Evolutionary conservation across 2,113 vertebrate genomes (phyloP), one percentile per base, ranked within the genome.

Genomic region (Oryzias melastigma): DNA sequence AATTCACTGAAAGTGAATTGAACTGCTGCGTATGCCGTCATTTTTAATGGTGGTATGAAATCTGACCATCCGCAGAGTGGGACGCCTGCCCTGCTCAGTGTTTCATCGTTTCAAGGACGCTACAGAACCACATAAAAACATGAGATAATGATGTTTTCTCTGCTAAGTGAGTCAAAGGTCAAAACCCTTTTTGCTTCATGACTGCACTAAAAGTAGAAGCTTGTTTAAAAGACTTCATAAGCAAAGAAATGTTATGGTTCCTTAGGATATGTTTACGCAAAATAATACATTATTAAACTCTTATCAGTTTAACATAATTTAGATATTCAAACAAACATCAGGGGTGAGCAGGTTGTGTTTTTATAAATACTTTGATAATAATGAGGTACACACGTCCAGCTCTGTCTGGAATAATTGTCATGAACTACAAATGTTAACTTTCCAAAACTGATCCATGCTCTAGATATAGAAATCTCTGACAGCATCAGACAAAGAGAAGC

Each of bases 101-200:
- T 15, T 60, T 14, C 54, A 22, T 5, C 47, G 40, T 8, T 62
- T 52, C 59, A 71, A 73, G 76, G 72, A 58, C 65, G 16, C 6
- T 13, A 0, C 1, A 56, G 16, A 50, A 56, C 41, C 41, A 55
- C 58, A 51, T 43, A 25, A 59, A 57, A 73, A 70, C 49, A 52
- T 0, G 7, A 68, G 53, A 75, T 78, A 64, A 54, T 52, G 15
- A 62, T 48, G 59, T 50, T 71, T 61, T 60, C 44, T 61, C 27
- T 27, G 17, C 8, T 1, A n/a, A 47, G 51, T 65, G 46, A 62
- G 51, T 52, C 25, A 22, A 40, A 70, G 49, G 52, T 17, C 18
- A 35, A 24, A 57, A 5, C 66, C 62, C 43, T 5, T 58, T 68
- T 20, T 35, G 49, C 35, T 35, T 59, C 43, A 50, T 8, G 24